Percentiles rank a stretch among this genome's conserved stretches.
Conservation (phyloP, 2,888 invertebrate genomes). For the Epinotia bilunana region DNA sequence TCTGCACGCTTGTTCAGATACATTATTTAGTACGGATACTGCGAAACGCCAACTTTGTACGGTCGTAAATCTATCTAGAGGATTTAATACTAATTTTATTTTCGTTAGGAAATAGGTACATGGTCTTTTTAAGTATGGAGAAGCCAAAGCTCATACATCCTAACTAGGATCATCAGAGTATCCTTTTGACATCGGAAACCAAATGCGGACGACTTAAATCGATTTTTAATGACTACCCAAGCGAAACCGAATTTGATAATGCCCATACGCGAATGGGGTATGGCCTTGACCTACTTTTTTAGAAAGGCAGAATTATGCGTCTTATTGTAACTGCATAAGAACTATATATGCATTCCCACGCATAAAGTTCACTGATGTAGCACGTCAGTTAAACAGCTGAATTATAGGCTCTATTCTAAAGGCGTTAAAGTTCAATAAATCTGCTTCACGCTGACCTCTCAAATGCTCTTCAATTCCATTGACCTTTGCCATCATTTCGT, state of each 20-base stretch:
- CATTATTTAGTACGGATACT: too few species aligned
- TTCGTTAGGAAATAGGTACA: background rate
- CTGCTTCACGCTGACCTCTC: background rate
- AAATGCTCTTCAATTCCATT: constrained; percentile 16
- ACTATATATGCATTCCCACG: constrained; percentile 12
- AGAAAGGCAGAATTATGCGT: constrained; percentile 36
- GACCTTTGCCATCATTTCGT: constrained; percentile 16
- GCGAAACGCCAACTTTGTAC: too few species aligned
- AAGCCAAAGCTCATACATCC: background rate
- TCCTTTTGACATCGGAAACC: background rate
- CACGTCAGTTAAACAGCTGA: background rate
- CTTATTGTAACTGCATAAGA: constrained; percentile 43
- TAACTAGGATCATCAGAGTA: background rate
- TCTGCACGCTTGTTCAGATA: too few species aligned
- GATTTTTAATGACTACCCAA: constrained; percentile 12
- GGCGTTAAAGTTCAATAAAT: background rate
- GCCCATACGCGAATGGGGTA: constrained; percentile 16
- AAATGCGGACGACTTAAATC: background rate
- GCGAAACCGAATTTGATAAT: constrained; percentile 12
- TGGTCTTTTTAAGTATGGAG: background rate
- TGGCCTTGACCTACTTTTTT: constrained; percentile 43
- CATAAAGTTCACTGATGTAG: background rate
- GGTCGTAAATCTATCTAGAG: too few species aligned
- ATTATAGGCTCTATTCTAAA: constrained; percentile 4
- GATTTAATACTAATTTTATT: background rate